Conservation (phyloP, 2,797 vertebrate genomes). For the Aratinga solstitialis region DNA sequence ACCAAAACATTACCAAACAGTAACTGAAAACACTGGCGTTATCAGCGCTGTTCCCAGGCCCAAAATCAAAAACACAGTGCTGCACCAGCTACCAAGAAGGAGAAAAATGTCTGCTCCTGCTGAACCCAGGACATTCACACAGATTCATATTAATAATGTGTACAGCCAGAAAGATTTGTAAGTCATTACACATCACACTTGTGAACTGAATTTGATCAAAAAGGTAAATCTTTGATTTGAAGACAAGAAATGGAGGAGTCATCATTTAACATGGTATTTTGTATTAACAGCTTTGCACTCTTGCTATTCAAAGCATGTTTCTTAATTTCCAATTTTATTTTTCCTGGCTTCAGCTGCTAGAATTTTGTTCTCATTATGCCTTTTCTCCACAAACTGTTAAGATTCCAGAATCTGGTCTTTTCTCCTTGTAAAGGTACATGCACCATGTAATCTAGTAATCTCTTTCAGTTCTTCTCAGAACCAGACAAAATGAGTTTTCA, state of each 20-base stretch:
- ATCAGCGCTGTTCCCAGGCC: too few species aligned
- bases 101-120: too few species aligned
- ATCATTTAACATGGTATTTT: not conserved
- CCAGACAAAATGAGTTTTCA: not conserved
- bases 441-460: fast-evolving
- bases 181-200: not conserved
- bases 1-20: too few species aligned
- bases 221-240: not conserved
- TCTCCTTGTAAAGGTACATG: not conserved
- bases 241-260: not conserved
- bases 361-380: not conserved
- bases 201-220: not conserved
- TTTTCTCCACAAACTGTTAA: not conserved
- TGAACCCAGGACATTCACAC: too few species aligned
- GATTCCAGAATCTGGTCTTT: not conserved
- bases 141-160: not conserved
- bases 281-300: not conserved
- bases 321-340: not conserved
- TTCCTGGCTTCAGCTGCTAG: not conserved
- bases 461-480: not conserved
- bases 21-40: too few species aligned
- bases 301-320: not conserved
- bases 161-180: not conserved
- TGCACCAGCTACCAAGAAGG: too few species aligned
- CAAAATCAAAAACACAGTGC: too few species aligned